These are phyloP conservation scores for Aldabrachelys gigantea DNA, from an alignment of 2,113 vertebrate genomes.

Conservation along the genomic window DNA sequence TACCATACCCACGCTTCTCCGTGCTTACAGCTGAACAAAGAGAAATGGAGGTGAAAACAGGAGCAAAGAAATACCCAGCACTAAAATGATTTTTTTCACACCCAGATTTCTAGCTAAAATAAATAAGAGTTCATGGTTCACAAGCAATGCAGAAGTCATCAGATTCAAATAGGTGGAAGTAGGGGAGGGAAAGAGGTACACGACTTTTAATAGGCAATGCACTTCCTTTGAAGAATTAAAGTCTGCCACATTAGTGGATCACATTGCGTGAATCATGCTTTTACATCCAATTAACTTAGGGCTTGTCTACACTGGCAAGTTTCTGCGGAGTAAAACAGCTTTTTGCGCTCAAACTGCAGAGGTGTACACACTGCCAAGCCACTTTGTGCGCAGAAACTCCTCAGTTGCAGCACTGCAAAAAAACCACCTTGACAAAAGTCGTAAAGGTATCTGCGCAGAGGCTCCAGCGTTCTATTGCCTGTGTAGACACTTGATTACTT, in stretches of 20 bases:
- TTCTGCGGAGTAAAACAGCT: no score
- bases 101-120: neutral
- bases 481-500: no score
- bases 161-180: neutral
- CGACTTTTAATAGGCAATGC: neutral
- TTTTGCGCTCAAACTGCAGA: no score
- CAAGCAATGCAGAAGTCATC: neutral
- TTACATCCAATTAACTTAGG: neutral
- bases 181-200: neutral
- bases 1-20: accelerated
- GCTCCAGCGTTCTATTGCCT: no score
- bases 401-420: no score
- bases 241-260: neutral
- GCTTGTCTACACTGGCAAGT: no score
- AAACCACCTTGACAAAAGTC: no score
- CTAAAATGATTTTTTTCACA: neutral
- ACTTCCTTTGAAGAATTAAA: neutral
- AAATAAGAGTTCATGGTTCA: neutral
- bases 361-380: no score
- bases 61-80: neutral
- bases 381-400: no score
- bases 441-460: no score
- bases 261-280: neutral
- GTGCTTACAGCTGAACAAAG: neutral
- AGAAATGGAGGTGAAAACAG: neutral